Conservation (phyloP, 64 coral and sea anemone genomes). For the Hydrozoanthus tunicans region DNA sequence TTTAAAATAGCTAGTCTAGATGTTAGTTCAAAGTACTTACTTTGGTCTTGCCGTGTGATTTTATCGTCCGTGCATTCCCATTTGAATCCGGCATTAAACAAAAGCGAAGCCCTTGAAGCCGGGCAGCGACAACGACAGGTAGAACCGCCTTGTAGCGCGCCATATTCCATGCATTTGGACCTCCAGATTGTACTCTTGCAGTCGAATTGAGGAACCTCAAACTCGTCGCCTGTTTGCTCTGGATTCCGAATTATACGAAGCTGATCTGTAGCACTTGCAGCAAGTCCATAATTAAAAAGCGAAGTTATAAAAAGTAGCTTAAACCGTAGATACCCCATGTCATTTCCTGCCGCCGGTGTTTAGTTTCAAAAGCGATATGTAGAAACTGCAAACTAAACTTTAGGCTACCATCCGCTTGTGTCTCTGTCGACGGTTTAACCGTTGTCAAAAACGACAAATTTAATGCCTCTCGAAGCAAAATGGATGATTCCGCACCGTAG, state of each 20-base stretch:
- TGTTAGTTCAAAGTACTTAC: slow-evolving; percentile 8
- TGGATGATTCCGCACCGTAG: neutral
- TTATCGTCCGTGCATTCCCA: slow-evolving; percentile 27
- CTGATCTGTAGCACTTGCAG: neutral
- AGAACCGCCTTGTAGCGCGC: neutral
- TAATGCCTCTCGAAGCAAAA: neutral
- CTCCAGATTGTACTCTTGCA: neutral
- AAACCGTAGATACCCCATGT: neutral
- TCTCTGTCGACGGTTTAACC: neutral
- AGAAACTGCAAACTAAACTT: neutral
- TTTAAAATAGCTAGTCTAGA: too few relatives aligned
- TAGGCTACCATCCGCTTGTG: neutral
- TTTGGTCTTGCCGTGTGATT: slow-evolving; percentile 5
- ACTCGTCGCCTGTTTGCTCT: slow-evolving; percentile 8
- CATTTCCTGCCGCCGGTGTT: neutral
- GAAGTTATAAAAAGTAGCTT: neutral
- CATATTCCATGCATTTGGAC: slow-evolving; percentile 17
- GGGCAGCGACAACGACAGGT: slow-evolving; percentile 3
- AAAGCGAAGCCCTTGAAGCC: slow-evolving; percentile 4
- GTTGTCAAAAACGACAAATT: neutral
- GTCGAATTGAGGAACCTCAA: neutral
- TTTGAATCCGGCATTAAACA: neutral
- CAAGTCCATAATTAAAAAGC: neutral
- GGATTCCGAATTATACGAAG: slow-evolving; percentile 10
- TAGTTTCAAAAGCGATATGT: neutral